phyloP scores from a whole-genome alignment of 2,888 invertebrate genomes.

The Ectemnius cavifrons region DNA sequence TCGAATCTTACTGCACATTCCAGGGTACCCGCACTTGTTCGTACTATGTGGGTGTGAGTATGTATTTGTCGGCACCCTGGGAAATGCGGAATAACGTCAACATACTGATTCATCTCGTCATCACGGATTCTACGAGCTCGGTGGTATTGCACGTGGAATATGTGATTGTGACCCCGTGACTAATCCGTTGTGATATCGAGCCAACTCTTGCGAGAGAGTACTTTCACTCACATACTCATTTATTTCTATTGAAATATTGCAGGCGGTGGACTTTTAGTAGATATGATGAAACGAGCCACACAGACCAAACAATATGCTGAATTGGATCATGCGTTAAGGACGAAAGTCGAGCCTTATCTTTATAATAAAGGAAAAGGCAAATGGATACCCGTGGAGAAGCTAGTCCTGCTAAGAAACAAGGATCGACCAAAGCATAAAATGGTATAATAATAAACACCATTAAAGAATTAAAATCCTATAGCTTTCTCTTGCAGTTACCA shows the following conservation, averaged over 20 bases:
- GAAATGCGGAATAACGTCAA: no score
- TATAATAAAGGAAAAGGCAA: conserved; percentile 96
- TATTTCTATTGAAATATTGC: conserved; percentile 16
- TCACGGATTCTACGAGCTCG: not conserved
- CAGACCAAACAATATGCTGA: conserved; percentile 95
- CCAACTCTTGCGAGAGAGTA: no score
- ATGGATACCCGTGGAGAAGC: conserved; percentile 92
- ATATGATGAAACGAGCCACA: conserved; percentile 94
- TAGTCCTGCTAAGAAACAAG: conserved; percentile 92
- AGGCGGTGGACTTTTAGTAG: conserved; percentile 95
- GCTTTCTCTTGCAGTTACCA: conserved; percentile 81
- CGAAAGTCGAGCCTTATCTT: conserved; percentile 93
- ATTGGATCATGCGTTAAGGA: conserved; percentile 94
- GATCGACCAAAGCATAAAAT: conserved; percentile 90
- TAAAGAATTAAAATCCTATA: not conserved
- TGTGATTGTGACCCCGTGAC: no score
- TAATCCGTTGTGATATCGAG: no score
- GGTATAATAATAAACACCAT: conserved; percentile 76
- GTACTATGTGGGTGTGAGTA: no score
- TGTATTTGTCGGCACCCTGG: no score
- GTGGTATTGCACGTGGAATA: no score
- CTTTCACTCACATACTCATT: no score
- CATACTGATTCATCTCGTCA: no score
- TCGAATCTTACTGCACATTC: no score
- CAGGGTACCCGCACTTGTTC: no score